Evolutionary conservation across 2,797 vertebrate species (phyloP).

Genomic region (Trachurus trachurus): DNA sequence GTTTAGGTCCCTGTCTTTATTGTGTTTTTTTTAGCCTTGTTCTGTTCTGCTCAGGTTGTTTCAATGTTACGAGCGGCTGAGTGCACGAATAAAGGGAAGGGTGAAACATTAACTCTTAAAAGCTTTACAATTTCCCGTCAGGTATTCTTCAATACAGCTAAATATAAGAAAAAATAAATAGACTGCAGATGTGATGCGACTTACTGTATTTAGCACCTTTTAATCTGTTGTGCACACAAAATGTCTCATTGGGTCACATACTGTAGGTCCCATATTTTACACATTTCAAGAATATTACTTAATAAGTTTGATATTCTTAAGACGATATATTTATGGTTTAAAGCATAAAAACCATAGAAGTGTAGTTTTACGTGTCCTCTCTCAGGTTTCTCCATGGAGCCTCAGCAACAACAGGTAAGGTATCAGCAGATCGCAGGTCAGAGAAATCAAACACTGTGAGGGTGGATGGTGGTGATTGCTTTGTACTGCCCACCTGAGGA

Average conservation of each 20-base stretch:
- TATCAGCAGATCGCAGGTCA: no score
- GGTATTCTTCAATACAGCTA: background rate
- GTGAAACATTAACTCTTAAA: constrained; percentile 11
- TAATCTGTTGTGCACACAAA: background rate
- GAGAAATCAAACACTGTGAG: no score
- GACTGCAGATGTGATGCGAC: background rate
- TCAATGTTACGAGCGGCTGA: background rate
- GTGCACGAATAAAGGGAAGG: background rate
- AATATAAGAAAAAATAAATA: background rate
- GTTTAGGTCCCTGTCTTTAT: constrained; percentile 38
- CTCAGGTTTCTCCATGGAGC: no score
- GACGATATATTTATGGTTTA: no score
- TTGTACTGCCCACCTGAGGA: no score
- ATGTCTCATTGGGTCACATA: background rate
- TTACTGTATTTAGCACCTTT: background rate
- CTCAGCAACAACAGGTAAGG: no score
- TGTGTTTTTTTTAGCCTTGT: constrained; percentile 19
- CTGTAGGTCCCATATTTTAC: no score
- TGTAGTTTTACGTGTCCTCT: no score
- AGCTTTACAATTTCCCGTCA: background rate
- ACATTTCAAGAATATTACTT: no score
- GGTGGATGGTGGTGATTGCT: no score
- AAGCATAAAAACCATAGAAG: no score
- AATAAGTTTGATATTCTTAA: no score
- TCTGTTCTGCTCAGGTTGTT: constrained; percentile 13